A percentile compares a stretch with the other conserved stretches of the same genome.
phyloP scores from a whole-genome alignment of 2,797 vertebrate species.

The Ispidina lecontei region DNA sequence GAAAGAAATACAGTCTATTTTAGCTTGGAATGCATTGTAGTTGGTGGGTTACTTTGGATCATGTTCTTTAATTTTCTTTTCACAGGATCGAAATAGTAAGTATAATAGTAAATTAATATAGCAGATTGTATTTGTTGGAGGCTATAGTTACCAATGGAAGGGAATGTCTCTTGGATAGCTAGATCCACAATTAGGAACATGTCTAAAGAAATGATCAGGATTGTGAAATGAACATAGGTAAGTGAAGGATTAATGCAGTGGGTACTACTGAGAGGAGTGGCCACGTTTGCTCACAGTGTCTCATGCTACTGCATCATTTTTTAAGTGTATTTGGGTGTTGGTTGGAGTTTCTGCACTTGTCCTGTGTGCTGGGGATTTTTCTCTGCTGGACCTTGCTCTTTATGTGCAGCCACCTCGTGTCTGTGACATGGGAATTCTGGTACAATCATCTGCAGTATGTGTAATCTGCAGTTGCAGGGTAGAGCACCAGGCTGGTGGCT shows the following conservation, averaged over 20 bases:
- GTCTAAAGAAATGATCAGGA: neutral
- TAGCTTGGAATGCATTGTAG: neutral
- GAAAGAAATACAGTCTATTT: neutral
- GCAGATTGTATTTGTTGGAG: neutral
- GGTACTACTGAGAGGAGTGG: neutral
- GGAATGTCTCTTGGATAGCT: neutral
- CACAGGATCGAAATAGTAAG: neutral
- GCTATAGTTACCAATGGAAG: neutral
- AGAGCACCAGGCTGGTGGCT: neutral
- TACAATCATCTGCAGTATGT: neutral
- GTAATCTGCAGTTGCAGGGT: neutral
- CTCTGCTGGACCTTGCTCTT: neutral
- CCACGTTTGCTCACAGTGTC: neutral
- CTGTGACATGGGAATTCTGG: neutral
- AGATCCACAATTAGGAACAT: neutral
- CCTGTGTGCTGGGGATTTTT: neutral
- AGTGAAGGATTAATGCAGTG: neutral
- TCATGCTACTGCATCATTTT: neutral
- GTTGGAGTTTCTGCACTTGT: neutral
- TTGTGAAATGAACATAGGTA: neutral
- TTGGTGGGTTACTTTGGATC: neutral
- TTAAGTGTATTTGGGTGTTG: neutral
- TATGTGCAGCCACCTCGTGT: neutral
- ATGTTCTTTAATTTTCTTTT: neutral
- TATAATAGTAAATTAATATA: neutral